Evolutionary conservation across 1,140 invertebrate species (phyloP), one percentile per base, ranked within the genome.

Genomic region (Potamilus streckersoni): DNA sequence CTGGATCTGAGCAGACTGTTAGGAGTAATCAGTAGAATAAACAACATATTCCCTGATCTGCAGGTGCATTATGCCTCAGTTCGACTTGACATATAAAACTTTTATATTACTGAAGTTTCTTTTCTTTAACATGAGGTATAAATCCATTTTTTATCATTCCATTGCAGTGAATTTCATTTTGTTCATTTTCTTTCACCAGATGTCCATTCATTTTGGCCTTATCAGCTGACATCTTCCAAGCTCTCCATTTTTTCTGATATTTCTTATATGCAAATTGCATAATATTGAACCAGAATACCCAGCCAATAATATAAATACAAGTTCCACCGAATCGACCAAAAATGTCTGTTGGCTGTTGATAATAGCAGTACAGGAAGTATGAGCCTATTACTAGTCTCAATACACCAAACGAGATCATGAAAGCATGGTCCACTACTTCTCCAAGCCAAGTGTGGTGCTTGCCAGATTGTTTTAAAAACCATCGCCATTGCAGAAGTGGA

Each of bases 401-500:
- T 19, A 85, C 72, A n/a, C 85, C 85, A 78, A 90, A 90, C 14
- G 81, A 72, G 1, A 82, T 57, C 79, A 90, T 85, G 69, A 90
- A 90, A 14, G 80, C 65, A 23, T 81, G 31, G 69, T 89, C 87
- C 38, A 86, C 81, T 23, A 86, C 55, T 57, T 87, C 84, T 3
- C 82, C 86, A 59, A 83, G 71, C 49, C 79, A 15, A 2, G 83
- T 84, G 49, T 86, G 55, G 62, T 84, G 78, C n/a, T 73, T 76
- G 13, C 83, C 82, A 4, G 81, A 79, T 31, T 87, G 79, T 55
- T 78, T 74, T 14, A 89, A 81, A 75, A 89, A 90, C 88, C 88
- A 90, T 2, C 89, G 83, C n/a, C 84, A 61, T 79, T 90, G 89
- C n/a, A 90, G 82, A 2, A 90, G 74, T 14, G 89, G 89, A 76